Base-by-base conservation (phyloP, 2,888 invertebrate genomes). In the Parapristionchus giblindavisi region DNA sequence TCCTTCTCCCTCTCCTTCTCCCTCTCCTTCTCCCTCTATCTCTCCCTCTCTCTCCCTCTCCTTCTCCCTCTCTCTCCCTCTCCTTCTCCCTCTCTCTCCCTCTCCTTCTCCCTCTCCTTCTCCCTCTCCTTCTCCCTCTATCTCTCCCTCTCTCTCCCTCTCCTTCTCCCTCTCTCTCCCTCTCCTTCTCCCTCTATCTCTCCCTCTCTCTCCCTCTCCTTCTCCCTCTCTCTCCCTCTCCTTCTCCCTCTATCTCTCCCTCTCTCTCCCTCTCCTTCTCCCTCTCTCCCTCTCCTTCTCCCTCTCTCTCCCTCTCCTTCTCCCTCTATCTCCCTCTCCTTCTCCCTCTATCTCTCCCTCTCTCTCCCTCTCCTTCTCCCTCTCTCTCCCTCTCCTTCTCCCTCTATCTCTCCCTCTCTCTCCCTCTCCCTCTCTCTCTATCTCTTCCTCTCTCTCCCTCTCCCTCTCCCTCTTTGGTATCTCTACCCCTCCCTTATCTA, bases 381-480 rank as follows among this genome's bases (percentile, higher is more conserved):
- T 56, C 56, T 29, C 29, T 56, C 61, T 14, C 29, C 61, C 36
- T 61, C 61, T 6, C 61, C 61, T 36, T 61, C 63, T 63, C 43
- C 40, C 32, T 21, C 36, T 58, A 17, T 11, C 32, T 11, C 63
- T 63, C n/a, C n/a, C n/a, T n/a, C n/a, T n/a, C n/a, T n/a, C n/a
- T n/a, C n/a, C n/a, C n/a, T n/a, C n/a, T n/a, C n/a, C n/a, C n/a
- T n/a, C n/a, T n/a, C n/a, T n/a, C n/a, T n/a, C n/a, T n/a, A n/a
- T n/a, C n/a, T n/a, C n/a, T n/a, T n/a, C n/a, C n/a, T n/a, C n/a
- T n/a, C n/a, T n/a, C n/a, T n/a, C n/a, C n/a, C n/a, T n/a, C n/a
- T n/a, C n/a, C n/a, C n/a, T n/a, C n/a, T n/a, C n/a, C n/a, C n/a
- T n/a, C n/a, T n/a, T n/a, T n/a, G n/a, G n/a, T n/a, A n/a, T n/a